phyloP scores from a whole-genome alignment of 2,888 invertebrate species.

The Chrysodeixis includens region DNA sequence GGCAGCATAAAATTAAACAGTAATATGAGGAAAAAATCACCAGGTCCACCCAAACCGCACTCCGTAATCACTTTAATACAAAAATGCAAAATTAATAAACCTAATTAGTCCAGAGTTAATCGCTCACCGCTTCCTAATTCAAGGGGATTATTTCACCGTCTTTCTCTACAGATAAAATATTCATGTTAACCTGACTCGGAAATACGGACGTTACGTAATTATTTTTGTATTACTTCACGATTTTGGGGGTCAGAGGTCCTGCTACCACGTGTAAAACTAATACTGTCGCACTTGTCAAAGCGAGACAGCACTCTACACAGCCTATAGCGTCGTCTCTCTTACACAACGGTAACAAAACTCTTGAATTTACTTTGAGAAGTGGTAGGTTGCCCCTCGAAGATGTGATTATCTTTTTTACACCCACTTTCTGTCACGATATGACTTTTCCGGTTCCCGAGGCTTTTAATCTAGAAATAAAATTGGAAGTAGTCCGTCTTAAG shows the following conservation, averaged over 20 bases:
- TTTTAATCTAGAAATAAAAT: constrained; percentile 14
- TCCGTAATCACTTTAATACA: not conserved
- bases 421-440: constrained; percentile 13
- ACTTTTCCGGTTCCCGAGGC: constrained; percentile 17
- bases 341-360: too few relatives aligned
- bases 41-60: not conserved
- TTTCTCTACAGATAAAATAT: constrained; percentile 16
- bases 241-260: not conserved
- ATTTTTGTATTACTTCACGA: constrained; percentile 6
- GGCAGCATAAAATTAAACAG: not conserved
- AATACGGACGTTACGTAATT: constrained; percentile 9
- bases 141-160: constrained; percentile 28
- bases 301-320: too few relatives aligned
- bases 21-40: not conserved
- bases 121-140: constrained; percentile 17
- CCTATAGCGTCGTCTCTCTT: too few relatives aligned
- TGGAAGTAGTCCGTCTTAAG: constrained; percentile 1
- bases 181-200: constrained; percentile 8
- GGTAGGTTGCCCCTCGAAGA: not conserved
- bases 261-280: too few relatives aligned
- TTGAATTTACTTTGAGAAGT: too few relatives aligned
- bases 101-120: constrained; percentile 30
- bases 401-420: constrained; percentile 15
- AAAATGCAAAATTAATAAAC: constrained; percentile 26
- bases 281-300: constrained; percentile 6